These are phyloP conservation scores for Odontocolon sp. DNA, from an alignment of 2,888 invertebrate genomes.

Conservation along the genomic window DNA sequence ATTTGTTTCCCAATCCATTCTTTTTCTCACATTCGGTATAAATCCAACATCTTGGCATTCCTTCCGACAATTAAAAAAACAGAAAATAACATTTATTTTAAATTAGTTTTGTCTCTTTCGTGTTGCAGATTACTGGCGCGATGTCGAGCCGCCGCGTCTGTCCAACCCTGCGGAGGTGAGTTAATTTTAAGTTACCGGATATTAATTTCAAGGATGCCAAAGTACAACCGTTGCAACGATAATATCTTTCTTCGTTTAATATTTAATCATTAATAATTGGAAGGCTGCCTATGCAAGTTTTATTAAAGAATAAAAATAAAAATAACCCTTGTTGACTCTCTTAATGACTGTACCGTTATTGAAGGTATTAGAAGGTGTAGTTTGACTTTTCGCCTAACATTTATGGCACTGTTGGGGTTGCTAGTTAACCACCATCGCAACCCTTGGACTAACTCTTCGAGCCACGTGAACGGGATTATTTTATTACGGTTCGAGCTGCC, in stretches of 20 bases:
- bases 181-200: too few species aligned
- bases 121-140: constrained; percentile 72
- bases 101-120: constrained; percentile 49
- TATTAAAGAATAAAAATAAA: constrained; percentile 13
- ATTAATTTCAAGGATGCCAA: too few species aligned
- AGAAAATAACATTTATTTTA: constrained; percentile 4
- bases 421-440: constrained; percentile 52
- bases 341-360: constrained; percentile 44
- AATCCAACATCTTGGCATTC: constrained; percentile 10
- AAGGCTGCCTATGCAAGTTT: neutral
- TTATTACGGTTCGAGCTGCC: constrained; percentile 55
- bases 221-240: neutral
- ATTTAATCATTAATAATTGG: neutral
- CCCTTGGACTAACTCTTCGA: constrained; percentile 44
- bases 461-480: constrained; percentile 49
- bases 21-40: constrained; percentile 18
- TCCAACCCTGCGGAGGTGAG: constrained; percentile 70
- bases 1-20: too few species aligned
- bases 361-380: constrained; percentile 53
- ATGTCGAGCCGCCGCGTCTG: constrained; percentile 68
- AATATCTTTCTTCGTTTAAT: constrained; percentile 26
- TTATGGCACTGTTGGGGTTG: constrained; percentile 58
- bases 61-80: neutral
- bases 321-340: constrained; percentile 41
- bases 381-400: constrained; percentile 47